Base-by-base conservation (phyloP, 2,888 invertebrate genomes). In the Rhagophthalmus giganteus region DNA sequence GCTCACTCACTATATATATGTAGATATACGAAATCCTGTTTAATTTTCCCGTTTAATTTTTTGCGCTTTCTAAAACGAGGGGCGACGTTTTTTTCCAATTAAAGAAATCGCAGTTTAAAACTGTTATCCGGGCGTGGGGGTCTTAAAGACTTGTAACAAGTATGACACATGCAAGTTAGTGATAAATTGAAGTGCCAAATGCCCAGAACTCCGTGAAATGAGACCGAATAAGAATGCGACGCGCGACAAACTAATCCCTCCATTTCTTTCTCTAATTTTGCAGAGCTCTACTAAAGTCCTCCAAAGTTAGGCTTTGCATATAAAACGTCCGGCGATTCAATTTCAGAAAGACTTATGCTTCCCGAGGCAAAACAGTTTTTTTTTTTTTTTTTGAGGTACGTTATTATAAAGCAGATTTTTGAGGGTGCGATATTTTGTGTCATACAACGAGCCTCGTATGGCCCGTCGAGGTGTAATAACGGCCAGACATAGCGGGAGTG, bases 261-360 rank as follows among this genome's bases (percentile, higher is more conserved):
- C 67, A 70, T 71, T 71, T 72, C 72, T 72, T 71, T 71, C 70
- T 70, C 68, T 72, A 71, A 72, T 72, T 71, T 72, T 67, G 68
- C 61, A 68, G 67, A 68, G 67, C 69, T 63, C 63, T 60, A 54
- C 64, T 61, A 66, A 66, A 69, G 69, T 70, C 70, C 64, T 63
- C 59, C 58, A 65, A 69, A 69, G 68, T 67, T 70, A 58, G 62
- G 70, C 69, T 72, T 71, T 72, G 71, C 71, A 72, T 72, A 72
- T 70, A 71, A 71, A 72, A 69, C 67, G 66, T 66, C 64, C 60
- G 53, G 57, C 66, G 65, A 70, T 70, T 70, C 71, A 70, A 70
- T 71, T 71, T 70, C 66, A 53, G 38, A 53, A 41, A 33, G 41
- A 51, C 55, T 51, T 54, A 54, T 54, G 39, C 45, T 32, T 38